Evolutionary conservation across 2,113 vertebrate genomes (phyloP), one percentile per base, ranked within the genome.

Genomic region (Rhinichthys klamathensis): DNA sequence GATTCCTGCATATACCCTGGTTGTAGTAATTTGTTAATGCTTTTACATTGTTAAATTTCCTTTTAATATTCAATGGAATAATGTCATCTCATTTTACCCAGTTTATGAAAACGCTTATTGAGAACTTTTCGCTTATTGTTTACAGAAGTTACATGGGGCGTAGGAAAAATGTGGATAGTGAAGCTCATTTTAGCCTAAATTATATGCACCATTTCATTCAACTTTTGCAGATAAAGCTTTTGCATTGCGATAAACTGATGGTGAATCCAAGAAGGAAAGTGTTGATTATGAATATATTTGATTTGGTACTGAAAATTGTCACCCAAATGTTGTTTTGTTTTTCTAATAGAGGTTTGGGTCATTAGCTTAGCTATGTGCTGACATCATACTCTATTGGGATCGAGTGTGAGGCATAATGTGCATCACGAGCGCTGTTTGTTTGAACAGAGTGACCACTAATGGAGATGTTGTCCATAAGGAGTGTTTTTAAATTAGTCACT

Each of bases 361-460:
- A 41, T 23, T 73, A 73, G 41, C 70, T 44, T 41, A 44, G 38
- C 30, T 44, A 44, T 41, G 69, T 72, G 23, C 12, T 73, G 41
- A 46, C 13, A 3, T 73, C 70, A 73, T 25, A 46, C 41, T 73
- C 5, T 44, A 8, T 15, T 16, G 41, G 6, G 7, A 73, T 44
- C n/a, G 70, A 46, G 41, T 25, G 4, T 44, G 0, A 46, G 70
- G 23, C 41, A 46, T 73, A 25, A 41, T 73, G 41, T 23, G 25
- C 23, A 23, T 38, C 9, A n/a, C 1, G 3, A 23, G 32, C 2
- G 9, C 2, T 70, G 11, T 70, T 41, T 70, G 67, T 70, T 70
- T 38, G 35, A 41, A 41, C 38, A 23, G 69, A 74, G 12, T 74
- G 21, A 46, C 72, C 41, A 74, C n/a, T 74, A 49, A 74, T 74